Evolutionary conservation across 2,113 vertebrate species (phyloP), one percentile per base, ranked within the genome.

Genomic region (Xenopus laevis): DNA sequence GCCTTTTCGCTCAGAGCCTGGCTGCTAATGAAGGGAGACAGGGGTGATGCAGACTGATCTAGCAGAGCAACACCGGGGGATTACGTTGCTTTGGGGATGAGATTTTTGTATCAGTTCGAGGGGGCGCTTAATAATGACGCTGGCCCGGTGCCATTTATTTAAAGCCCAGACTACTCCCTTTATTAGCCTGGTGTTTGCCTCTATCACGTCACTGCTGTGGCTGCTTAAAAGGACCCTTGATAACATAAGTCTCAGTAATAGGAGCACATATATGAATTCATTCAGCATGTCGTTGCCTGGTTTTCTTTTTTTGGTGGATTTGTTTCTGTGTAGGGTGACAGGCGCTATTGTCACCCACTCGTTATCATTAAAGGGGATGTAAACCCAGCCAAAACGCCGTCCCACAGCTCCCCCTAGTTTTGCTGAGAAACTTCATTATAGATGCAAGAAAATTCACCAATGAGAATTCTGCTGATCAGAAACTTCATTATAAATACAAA

Each of bases 21-120:
- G 27, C 45, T 77, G 71, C 65, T 79, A 80, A 79, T 65, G 58
- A 81, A 83, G 69, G 66, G 80, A 82, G 78, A 79, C 67, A 71
- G 72, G 68, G 68, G 18, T 72, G 67, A 76, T 75, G 73, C 33
- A 47, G 59, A 23, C 23, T 40, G 10, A 72, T 79, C 80, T 74
- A 74, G 21, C 59, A 58, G 61, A 4, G 0, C 44, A 4, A 65
- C 0, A 47, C 66, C 20, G 46, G 68, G 64, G 50, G 58, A 79
- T 82, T 79, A 62, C n/a, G 7, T 52, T 40, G 73, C 73, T 76
- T 69, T 27, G 17, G 66, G 59, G 73, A 76, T 76, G 73, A 76
- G 53, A 74, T 74, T 74, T 40, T 67, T 65, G 71, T 65, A 75
- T 75, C 72, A 75, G 44, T 53, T 62, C 9, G 45, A 44, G 60